Evolutionary conservation across 2,888 invertebrate genomes (phyloP).

Genomic region (Xanthorhoe designata): DNA sequence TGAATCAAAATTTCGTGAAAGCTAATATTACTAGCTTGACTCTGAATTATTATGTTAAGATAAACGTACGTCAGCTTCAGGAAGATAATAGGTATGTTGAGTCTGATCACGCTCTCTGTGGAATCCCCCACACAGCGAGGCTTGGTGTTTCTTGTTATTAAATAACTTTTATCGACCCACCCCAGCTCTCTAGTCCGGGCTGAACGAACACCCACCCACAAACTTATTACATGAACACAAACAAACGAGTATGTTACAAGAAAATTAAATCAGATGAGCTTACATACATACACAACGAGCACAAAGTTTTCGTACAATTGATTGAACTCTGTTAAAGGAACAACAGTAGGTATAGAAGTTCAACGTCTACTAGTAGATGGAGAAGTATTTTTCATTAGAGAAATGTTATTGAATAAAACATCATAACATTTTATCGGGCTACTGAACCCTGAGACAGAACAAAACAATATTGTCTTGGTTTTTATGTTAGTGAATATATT

Average conservation of each 20-base stretch:
- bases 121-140: slow-evolving; percentile 52
- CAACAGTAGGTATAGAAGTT: slow-evolving; percentile 28
- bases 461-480: slow-evolving; percentile 40
- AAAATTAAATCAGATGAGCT: slow-evolving; percentile 43
- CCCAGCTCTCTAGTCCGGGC: slow-evolving; percentile 52
- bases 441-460: slow-evolving; percentile 42
- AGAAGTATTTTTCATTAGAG: slow-evolving; percentile 38
- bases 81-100: slow-evolving; percentile 47
- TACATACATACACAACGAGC: not conserved
- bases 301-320: not conserved
- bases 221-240: slow-evolving; percentile 56
- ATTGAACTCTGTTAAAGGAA: slow-evolving; percentile 17
- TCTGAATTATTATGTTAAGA: not conserved
- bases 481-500: slow-evolving; percentile 35
- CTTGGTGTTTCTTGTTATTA: slow-evolving; percentile 76
- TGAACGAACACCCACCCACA: slow-evolving; percentile 47
- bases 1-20: not conserved
- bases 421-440: slow-evolving; percentile 42
- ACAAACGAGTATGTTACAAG: slow-evolving; percentile 42
- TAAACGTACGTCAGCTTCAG: slow-evolving; percentile 11
- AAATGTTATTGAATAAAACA: slow-evolving; percentile 44
- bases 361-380: slow-evolving; percentile 24
- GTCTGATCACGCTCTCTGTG: slow-evolving; percentile 55
- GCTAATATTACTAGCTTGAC: not conserved
- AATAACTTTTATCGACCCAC: slow-evolving; percentile 80